phyloP scores from a whole-genome alignment of 2,113 vertebrate species.

The Podocnemis expansa region DNA sequence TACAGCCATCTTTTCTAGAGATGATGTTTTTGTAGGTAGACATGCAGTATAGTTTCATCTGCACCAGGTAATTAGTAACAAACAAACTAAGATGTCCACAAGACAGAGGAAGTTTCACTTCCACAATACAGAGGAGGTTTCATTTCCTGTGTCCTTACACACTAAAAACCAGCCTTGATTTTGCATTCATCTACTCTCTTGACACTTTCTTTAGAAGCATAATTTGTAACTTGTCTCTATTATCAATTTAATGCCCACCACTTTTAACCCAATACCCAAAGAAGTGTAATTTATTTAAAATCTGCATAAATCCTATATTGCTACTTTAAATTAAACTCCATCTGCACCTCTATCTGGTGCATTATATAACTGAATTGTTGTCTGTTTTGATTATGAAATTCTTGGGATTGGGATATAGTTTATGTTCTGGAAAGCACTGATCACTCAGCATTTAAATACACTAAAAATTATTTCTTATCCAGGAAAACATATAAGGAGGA shows the following conservation, averaged over 20 bases:
- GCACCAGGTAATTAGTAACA: neutral
- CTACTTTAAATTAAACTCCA: neutral
- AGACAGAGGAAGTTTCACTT: neutral
- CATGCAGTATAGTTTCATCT: neutral
- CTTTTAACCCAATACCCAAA: neutral
- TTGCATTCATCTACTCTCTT: neutral
- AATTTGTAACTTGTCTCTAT: neutral
- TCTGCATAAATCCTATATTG: neutral
- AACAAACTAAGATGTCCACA: neutral
- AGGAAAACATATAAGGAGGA: neutral
- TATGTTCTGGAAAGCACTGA: neutral
- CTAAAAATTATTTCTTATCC: neutral
- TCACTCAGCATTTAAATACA: neutral
- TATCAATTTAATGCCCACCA: neutral
- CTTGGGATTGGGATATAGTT: neutral
- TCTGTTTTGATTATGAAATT: neutral
- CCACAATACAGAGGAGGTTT: neutral
- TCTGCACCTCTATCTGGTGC: neutral
- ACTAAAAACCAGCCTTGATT: neutral
- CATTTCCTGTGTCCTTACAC: neutral
- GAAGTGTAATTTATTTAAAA: neutral
- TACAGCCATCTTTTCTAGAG: neutral
- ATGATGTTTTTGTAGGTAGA: neutral
- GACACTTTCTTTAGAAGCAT: neutral
- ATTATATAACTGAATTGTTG: neutral